Percentiles rank a stretch among this genome's conserved stretches.
Evolutionary conservation across 2,888 invertebrate species (phyloP).

Genomic region (Nemotelus pantherinus): DNA sequence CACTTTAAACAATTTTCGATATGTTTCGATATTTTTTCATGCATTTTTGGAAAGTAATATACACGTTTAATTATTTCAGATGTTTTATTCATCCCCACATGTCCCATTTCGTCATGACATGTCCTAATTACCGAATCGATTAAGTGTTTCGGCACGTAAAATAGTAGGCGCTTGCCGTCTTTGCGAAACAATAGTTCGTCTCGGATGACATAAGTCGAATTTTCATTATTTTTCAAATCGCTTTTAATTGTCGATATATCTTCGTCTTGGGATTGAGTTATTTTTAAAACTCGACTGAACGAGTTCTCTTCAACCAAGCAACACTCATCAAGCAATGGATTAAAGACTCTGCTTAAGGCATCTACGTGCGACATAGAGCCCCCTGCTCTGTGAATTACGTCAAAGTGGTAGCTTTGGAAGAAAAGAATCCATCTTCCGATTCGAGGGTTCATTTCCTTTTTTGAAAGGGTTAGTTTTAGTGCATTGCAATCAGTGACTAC

Average conservation of each 20-base stretch:
- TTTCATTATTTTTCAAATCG: conserved; percentile 13
- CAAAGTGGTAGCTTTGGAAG: not conserved
- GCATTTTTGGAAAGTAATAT: conserved; percentile 63
- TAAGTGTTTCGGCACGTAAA: conserved; percentile 48
- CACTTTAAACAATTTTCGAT: conserved; percentile 61
- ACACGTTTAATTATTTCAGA: conserved; percentile 44
- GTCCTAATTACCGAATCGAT: conserved; percentile 47
- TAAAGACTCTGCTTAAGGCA: not conserved
- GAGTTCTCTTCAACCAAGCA: conserved; percentile 12
- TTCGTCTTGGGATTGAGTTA: conserved; percentile 3
- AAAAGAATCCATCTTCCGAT: not conserved
- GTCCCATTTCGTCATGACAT: conserved; percentile 48
- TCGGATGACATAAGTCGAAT: conserved; percentile 5
- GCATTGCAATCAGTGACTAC: conserved; percentile 44
- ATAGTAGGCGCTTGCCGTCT: conserved; percentile 16
- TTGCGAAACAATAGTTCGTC: conserved; percentile 34
- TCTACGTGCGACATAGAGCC: too few species aligned
- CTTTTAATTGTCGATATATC: not conserved
- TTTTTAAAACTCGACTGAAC: not conserved
- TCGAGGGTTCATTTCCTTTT: conserved; percentile 45
- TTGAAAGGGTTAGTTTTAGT: conserved; percentile 41
- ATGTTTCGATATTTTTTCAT: conserved; percentile 58
- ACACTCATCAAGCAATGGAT: not conserved
- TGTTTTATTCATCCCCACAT: conserved; percentile 45
- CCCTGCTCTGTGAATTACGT: conserved; percentile 40